Base-by-base conservation (phyloP, 1,140 invertebrate species). In the Drosophila novamexicana region DNA sequence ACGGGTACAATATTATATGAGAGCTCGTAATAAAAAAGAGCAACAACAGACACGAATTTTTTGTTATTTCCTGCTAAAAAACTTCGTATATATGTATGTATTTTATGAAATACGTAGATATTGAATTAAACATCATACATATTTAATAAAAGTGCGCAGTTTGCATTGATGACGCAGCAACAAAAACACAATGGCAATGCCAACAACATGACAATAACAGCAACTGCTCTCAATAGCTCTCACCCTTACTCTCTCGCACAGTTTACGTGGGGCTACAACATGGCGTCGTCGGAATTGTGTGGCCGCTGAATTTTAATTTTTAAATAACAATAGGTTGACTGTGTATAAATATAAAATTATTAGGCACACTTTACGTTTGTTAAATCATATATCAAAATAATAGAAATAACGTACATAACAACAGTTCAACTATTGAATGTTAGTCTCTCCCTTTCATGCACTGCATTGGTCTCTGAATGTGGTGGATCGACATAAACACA, bases 81-180 rank as follows among this genome's bases (percentile, higher is more conserved):
- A 32, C 39, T 50, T 53, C 12, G 32, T 42, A 69, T 39, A 42
- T 45, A 56, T 34, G 36, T 47, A 56, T 22, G 29, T 44, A 16
- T 42, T 44, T 29, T 29, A 29, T 29, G 3, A 29, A 29, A 29
- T 29, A 29, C 29, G 36, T 44, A 82, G 56, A 70, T 71, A 74
- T 73, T 68, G 49, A 70, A 69, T 77, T 77, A 63, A 82, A 73
- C 76, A 70, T 52, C 22, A 22, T 59, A 82, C 39, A 74, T 72
- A 70, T 75, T 77, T 80, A 39, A 68, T 62, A 63, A 79, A 86
- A 88, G 77, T 88, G 84, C 84, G 84, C 84, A 88, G 84, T 88
- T 88, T 75, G 84, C 84, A 88, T 78, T 84, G 85, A 88, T 88
- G 84, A 88, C 84, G 84, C 84, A 88, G 82, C 81, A 85, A 77